Conservation (phyloP, 53 echinoderm and acorn worm genomes). For the Holothuria leucospilota region DNA sequence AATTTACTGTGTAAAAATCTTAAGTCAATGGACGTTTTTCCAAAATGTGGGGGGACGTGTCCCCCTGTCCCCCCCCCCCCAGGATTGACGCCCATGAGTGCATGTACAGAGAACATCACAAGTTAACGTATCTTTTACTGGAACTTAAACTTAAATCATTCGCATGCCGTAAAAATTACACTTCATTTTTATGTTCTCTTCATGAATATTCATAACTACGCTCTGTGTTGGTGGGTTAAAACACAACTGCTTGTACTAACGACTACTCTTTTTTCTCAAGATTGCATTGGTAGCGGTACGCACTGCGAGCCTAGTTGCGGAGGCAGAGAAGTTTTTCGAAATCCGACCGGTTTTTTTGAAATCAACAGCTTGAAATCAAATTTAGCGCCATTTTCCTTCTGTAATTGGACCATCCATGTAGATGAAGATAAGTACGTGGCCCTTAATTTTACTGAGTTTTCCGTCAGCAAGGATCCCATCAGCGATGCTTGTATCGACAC, state of each 20-base stretch:
- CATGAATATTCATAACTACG: too few species aligned
- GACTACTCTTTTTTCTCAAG: neutral
- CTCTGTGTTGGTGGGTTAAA: neutral
- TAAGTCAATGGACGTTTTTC: too few species aligned
- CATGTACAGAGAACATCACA: too few species aligned
- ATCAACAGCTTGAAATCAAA: constrained; percentile 60
- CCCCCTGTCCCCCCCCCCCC: too few species aligned
- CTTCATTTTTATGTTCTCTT: too few species aligned
- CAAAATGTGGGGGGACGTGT: too few species aligned
- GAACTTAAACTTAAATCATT: too few species aligned
- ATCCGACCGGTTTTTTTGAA: constrained; percentile 68
- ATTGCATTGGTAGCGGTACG: constrained; percentile 36
- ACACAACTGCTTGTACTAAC: neutral
- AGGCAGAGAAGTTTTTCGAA: constrained; percentile 65
- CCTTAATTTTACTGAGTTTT: constrained; percentile 85
- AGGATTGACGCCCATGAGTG: too few species aligned
- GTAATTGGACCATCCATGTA: constrained; percentile 78
- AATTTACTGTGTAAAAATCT: too few species aligned
- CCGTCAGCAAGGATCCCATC: constrained; percentile 49
- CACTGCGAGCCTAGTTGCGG: constrained; percentile 82
- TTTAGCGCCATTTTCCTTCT: constrained; percentile 81
- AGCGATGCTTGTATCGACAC: constrained; percentile 73
- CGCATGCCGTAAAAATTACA: too few species aligned
- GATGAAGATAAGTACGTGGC: constrained; percentile 70
- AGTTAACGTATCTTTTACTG: too few species aligned